These are phyloP conservation scores for Menura novaehollandiae DNA, from an alignment of 2,113 vertebrate genomes.

Conservation along the genomic window DNA sequence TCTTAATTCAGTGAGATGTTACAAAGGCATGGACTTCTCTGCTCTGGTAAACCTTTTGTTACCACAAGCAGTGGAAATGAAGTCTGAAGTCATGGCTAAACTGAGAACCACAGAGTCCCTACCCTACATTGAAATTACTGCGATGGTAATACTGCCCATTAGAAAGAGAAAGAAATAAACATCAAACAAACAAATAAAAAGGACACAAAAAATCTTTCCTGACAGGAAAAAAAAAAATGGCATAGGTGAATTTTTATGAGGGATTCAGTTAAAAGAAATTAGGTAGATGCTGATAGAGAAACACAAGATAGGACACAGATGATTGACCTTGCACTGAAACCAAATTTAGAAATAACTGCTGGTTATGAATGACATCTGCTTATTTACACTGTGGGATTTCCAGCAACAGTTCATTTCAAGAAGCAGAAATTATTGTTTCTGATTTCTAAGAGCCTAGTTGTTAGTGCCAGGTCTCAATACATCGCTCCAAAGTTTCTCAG, in stretches of 20 bases:
- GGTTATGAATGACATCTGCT: background rate
- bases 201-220: background rate
- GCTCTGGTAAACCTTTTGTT: background rate
- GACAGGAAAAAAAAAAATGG: background rate
- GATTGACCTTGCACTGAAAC: background rate
- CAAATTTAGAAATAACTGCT: background rate
- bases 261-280: background rate
- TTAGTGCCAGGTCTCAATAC: background rate
- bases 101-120: background rate
- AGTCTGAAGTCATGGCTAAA: background rate
- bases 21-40: background rate
- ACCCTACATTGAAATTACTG: background rate
- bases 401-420: background rate
- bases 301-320: background rate
- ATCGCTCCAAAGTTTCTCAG: background rate
- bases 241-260: background rate
- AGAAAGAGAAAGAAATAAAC: background rate
- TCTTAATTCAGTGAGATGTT: background rate
- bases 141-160: background rate
- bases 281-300: background rate
- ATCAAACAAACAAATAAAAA: background rate
- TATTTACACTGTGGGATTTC: background rate
- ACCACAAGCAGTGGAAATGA: background rate
- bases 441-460: background rate
- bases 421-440: background rate